phyloP scores from a whole-genome alignment of 2,113 vertebrate species.

The Cyanoderma ruficeps region DNA sequence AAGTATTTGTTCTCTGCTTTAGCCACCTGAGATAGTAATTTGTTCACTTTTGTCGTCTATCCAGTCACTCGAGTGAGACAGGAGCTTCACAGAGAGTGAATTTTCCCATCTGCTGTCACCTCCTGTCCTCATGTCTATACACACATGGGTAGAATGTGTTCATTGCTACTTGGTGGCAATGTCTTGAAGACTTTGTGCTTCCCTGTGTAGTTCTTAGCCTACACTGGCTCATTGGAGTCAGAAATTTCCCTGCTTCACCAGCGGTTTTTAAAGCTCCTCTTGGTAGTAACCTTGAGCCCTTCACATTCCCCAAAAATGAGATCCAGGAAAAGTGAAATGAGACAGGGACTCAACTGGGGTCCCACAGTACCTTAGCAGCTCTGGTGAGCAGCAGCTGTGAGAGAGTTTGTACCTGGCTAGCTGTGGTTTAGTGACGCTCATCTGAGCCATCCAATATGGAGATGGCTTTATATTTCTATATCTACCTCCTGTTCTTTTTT shows the following conservation, averaged over 20 bases:
- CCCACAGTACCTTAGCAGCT: neutral
- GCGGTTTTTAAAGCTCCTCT: neutral
- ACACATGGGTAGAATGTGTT: neutral
- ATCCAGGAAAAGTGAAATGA: neutral
- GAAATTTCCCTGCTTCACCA: neutral
- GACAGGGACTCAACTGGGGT: neutral
- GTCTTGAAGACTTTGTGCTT: neutral
- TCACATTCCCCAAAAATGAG: neutral
- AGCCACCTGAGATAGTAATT: neutral
- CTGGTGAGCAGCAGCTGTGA: neutral
- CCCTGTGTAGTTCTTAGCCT: neutral
- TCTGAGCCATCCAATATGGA: neutral
- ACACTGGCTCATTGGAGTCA: neutral
- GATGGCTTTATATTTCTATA: neutral
- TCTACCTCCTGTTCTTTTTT: neutral
- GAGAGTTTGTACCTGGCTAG: neutral
- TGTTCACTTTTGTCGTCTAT: neutral
- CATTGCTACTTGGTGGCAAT: neutral
- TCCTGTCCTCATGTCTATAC: rapidly evolving
- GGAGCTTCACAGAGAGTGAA: neutral
- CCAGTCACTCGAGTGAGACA: rapidly evolving
- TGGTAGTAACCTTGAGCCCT: neutral
- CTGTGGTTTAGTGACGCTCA: neutral
- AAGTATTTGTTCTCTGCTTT: neutral
- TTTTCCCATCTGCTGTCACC: neutral